These are phyloP conservation scores for Drosophila leonis DNA, from an alignment of 2,888 invertebrate species.

Conservation along the genomic window DNA sequence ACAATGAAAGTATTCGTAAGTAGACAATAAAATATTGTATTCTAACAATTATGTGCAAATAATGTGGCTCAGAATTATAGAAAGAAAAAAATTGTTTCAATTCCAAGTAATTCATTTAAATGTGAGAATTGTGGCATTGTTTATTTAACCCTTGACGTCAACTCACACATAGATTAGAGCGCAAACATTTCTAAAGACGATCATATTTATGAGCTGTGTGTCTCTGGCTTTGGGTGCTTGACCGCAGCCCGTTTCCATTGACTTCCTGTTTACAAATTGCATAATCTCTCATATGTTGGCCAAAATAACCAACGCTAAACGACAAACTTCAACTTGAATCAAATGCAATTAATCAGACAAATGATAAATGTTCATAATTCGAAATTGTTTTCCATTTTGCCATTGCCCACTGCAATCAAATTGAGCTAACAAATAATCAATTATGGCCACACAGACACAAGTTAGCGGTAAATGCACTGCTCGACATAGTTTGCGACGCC, in stretches of 20 bases:
- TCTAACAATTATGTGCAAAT: conserved; percentile 46
- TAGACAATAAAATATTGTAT: conserved; percentile 72
- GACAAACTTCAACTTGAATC: conserved; percentile 73
- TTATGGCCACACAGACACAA: conserved; percentile 34
- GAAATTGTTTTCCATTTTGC: conserved; percentile 46
- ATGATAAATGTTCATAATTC: conserved; percentile 46
- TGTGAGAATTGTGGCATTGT: conserved; percentile 50
- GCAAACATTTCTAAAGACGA: conserved; percentile 7
- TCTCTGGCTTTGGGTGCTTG: conserved; percentile 38
- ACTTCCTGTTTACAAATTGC: conserved; percentile 60
- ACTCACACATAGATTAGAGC: conserved; percentile 53
- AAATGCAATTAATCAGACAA: conserved; percentile 27
- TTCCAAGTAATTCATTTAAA: conserved; percentile 28
- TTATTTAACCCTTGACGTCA: conserved; percentile 27
- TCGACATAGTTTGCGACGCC: conserved; percentile 13
- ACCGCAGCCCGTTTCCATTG: conserved; percentile 15
- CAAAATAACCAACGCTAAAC: conserved; percentile 34
- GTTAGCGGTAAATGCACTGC: conserved; percentile 32
- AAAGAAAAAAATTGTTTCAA: conserved; percentile 4
- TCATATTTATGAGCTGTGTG: conserved; percentile 10
- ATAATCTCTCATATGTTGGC: conserved; percentile 26
- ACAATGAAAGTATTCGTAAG: conserved; percentile 87
- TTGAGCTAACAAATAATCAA: conserved; percentile 49
- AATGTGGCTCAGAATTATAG: conserved; percentile 24
- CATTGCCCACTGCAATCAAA: conserved; percentile 46